phyloP scores from a whole-genome alignment of 2,888 invertebrate species.

The Diabrotica balteata region DNA sequence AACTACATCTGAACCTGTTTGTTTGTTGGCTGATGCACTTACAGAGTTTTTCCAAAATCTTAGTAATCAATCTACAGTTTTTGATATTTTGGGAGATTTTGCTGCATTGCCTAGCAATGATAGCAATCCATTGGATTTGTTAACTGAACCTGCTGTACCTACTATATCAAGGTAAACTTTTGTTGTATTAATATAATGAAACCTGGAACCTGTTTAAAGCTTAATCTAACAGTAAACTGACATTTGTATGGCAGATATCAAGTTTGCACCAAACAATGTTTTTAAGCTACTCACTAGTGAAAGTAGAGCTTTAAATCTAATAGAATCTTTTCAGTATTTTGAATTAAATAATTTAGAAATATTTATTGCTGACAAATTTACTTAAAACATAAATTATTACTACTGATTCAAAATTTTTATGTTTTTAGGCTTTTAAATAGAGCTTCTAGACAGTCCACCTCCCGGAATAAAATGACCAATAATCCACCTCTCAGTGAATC shows the following conservation, averaged over 20 bases:
- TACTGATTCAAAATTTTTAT: too few relatives aligned
- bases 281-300: too few relatives aligned
- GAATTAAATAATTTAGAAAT: too few relatives aligned
- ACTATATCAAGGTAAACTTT: slow-evolving; percentile 61
- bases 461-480: slow-evolving; percentile 55
- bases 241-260: too few relatives aligned
- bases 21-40: slow-evolving; percentile 80
- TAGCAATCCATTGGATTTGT: slow-evolving; percentile 67
- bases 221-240: too few relatives aligned
- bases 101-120: slow-evolving; percentile 52
- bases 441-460: slow-evolving; percentile 61
- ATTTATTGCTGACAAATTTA: too few relatives aligned
- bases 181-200: too few relatives aligned
- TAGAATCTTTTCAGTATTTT: too few relatives aligned
- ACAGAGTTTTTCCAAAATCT: slow-evolving; percentile 70
- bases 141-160: slow-evolving; percentile 80
- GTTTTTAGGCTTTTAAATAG: slow-evolving; percentile 57
- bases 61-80: slow-evolving; percentile 61
- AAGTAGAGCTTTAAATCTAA: too few relatives aligned
- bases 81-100: slow-evolving; percentile 66
- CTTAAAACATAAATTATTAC: too few relatives aligned
- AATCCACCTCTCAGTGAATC: slow-evolving; percentile 82
- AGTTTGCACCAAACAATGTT: too few relatives aligned
- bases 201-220: too few relatives aligned
- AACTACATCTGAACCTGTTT: slow-evolving; percentile 73